A percentile compares a stretch with the other conserved stretches of the same genome.
Conservation (phyloP, 2,113 vertebrate species). For the Pseudolaguvia tuberculata region DNA sequence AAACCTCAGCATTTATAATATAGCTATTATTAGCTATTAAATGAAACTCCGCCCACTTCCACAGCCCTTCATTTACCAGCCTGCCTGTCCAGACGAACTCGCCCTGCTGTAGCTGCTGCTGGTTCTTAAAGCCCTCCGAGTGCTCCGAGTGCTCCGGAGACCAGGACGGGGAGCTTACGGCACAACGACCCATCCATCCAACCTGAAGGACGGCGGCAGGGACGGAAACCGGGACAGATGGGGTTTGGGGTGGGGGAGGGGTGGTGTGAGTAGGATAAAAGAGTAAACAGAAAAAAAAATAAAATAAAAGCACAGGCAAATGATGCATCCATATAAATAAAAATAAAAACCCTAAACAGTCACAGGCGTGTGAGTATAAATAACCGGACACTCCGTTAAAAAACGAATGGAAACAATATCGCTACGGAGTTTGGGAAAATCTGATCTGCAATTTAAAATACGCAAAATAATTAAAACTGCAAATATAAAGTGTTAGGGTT, state of each 20-base stretch:
- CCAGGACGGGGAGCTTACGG: conserved; percentile 88
- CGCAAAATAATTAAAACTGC: neutral
- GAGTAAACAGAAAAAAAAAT: conserved; percentile 28
- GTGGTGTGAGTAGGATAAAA: conserved; percentile 38
- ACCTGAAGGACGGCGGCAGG: conserved; percentile 81
- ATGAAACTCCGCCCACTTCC: conserved; percentile 14
- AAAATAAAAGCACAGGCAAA: conserved; percentile 64
- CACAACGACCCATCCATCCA: conserved; percentile 89
- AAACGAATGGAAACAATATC: conserved; percentile 14
- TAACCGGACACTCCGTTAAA: conserved; percentile 20
- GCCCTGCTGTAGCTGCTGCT: conserved; percentile 76
- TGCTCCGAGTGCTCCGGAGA: conserved; percentile 88
- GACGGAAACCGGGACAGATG: conserved; percentile 64
- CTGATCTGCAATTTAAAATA: conserved; percentile 12
- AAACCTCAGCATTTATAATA: no score
- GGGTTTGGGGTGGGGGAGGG: conserved; percentile 40
- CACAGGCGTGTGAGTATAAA: conserved; percentile 55
- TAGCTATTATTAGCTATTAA: no score
- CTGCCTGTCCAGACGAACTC: conserved; percentile 91
- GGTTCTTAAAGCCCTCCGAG: conserved; percentile 87
- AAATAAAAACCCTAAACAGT: neutral
- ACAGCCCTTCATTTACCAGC: conserved; percentile 89
- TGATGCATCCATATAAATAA: conserved; percentile 64
- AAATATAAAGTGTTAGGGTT: no score
- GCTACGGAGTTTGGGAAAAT: conserved; percentile 36